Conservation (phyloP, 2,888 invertebrate species). For the Chloromyia formosa region DNA sequence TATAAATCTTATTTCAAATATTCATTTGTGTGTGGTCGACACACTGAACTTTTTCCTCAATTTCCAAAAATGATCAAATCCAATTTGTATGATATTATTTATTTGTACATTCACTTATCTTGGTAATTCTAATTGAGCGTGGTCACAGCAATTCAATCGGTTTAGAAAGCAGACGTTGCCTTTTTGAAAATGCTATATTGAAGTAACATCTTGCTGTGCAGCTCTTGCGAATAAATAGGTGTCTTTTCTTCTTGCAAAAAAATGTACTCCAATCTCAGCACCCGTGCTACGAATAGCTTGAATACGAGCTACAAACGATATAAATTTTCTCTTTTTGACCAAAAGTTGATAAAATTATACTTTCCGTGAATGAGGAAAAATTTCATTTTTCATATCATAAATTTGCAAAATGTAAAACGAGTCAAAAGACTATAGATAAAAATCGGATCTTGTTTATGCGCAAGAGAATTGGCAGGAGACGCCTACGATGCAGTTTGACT, state of each 20-base stretch:
- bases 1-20: no score
- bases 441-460: no score
- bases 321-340: conserved; percentile 35
- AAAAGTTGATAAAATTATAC: not conserved
- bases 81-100: conserved; percentile 2
- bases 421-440: no score
- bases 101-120: conserved; percentile 14
- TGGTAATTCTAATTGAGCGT: not conserved
- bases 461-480: not conserved
- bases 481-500: not conserved
- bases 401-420: no score
- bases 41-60: conserved; percentile 5
- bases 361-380: no score
- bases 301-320: no score
- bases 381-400: no score
- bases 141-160: conserved; percentile 1
- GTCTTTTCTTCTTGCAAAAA: conserved; percentile 1
- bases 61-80: conserved; percentile 7
- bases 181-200: not conserved
- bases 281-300: not conserved
- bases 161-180: conserved; percentile 21
- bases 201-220: not conserved
- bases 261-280: no score
- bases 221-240: conserved; percentile 13
- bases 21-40: not conserved